Conservation (phyloP, 2,113 vertebrate genomes). For the Podilymbus podiceps region DNA sequence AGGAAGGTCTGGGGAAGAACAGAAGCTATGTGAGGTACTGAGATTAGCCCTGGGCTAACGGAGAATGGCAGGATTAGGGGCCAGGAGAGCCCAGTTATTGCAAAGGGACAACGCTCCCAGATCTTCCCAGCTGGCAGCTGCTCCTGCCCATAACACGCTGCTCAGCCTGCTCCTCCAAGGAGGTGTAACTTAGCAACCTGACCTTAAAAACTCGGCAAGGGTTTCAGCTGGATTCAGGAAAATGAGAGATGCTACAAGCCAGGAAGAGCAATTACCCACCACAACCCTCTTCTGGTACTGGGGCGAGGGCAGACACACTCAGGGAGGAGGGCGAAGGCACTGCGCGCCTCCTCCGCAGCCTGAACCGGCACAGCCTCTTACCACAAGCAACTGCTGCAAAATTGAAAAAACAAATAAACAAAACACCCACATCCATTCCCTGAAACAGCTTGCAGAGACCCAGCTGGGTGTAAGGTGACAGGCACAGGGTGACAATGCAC, state of each 20-base stretch:
- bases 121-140: neutral
- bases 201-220: conserved; percentile 4
- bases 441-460: neutral
- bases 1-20: neutral
- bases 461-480: neutral
- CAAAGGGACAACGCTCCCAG: neutral
- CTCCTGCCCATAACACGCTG: neutral
- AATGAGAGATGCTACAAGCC: neutral
- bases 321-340: neutral
- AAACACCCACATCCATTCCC: neutral
- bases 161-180: neutral
- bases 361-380: accelerated
- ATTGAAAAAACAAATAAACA: neutral
- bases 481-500: neutral
- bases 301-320: accelerated
- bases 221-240: neutral
- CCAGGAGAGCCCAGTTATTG: neutral
- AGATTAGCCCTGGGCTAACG: accelerated
- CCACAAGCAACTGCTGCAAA: neutral
- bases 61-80: neutral
- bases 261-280: neutral
- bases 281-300: neutral
- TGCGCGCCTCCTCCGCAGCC: accelerated
- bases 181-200: conserved; percentile 63
- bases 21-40: neutral